A percentile compares a stretch with the other conserved stretches of the same genome.
Conservation (phyloP, 2,888 invertebrate genomes). For the Aethes cnicana region DNA sequence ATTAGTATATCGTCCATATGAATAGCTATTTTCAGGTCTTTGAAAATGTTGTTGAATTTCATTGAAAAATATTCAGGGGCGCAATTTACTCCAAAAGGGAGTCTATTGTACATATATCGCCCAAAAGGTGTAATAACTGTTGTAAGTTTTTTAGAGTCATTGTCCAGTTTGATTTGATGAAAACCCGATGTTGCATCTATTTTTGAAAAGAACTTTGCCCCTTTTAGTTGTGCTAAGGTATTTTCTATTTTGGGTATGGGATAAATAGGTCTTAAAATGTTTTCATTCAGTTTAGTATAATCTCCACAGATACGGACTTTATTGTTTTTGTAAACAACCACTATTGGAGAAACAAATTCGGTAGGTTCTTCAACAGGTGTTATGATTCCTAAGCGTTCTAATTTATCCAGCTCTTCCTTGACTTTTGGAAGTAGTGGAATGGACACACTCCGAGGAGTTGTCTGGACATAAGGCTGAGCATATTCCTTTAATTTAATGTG, state of each 20-base stretch:
- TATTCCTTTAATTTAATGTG: neutral
- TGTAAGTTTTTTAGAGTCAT: conserved; percentile 21
- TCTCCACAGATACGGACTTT: conserved; percentile 4
- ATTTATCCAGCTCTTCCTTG: neutral
- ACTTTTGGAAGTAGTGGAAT: neutral
- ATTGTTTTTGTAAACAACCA: neutral
- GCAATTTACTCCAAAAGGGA: no score
- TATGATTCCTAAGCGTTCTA: neutral
- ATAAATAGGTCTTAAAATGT: neutral
- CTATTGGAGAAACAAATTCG: neutral
- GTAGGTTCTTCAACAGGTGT: neutral
- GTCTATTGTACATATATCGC: no score
- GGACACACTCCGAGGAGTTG: neutral
- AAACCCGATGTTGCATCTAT: conserved; percentile 31
- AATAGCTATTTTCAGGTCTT: conserved; percentile 6
- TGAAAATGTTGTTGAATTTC: conserved; percentile 26
- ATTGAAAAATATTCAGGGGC: no score
- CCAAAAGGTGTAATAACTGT: conserved; percentile 33
- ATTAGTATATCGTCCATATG: conserved; percentile 28
- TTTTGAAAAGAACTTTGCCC: conserved; percentile 24
- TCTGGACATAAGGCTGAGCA: neutral
- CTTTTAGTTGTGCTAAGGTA: neutral
- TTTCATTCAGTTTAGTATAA: conserved; percentile 4
- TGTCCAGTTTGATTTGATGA: conserved; percentile 18
- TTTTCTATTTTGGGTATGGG: conserved; percentile 6